Conservation (phyloP, 2,888 invertebrate genomes). For the Polyommatus icarus region DNA sequence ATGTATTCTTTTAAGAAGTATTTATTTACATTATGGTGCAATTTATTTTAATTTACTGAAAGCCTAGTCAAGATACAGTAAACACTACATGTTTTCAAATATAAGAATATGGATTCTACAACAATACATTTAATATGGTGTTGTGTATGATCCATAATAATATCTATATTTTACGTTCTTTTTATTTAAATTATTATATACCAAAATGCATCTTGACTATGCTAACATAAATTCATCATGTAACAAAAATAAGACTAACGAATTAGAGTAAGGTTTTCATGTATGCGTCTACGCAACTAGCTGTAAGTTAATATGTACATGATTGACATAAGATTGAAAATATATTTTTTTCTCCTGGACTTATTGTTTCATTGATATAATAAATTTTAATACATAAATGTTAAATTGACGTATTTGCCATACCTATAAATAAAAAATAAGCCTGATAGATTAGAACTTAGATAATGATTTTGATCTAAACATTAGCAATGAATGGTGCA, state of each 20-base stretch:
- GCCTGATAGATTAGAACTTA: too few relatives aligned
- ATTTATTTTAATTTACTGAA: background rate
- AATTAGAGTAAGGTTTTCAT: constrained; percentile 44
- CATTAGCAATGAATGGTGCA: too few relatives aligned
- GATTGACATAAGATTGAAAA: constrained; percentile 55
- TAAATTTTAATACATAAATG: background rate
- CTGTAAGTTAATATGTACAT: constrained; percentile 49
- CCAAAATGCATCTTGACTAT: constrained; percentile 20
- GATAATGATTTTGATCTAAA: too few relatives aligned
- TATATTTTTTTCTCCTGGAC: constrained; percentile 56
- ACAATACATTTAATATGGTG: background rate
- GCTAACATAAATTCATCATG: background rate
- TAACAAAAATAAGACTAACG: constrained; percentile 49
- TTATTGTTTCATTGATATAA: constrained; percentile 35
- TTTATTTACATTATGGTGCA: constrained; percentile 13
- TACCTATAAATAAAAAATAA: too few relatives aligned
- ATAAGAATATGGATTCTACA: background rate
- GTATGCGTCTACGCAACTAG: constrained; percentile 48
- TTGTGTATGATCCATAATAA: background rate
- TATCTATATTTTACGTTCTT: background rate
- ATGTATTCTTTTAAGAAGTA: background rate
- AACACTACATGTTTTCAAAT: background rate
- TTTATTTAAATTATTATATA: background rate
- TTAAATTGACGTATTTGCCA: background rate
- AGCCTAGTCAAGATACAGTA: constrained; percentile 24